Conservation (phyloP, 2,888 invertebrate genomes). For the Uropetala carovei region DNA sequence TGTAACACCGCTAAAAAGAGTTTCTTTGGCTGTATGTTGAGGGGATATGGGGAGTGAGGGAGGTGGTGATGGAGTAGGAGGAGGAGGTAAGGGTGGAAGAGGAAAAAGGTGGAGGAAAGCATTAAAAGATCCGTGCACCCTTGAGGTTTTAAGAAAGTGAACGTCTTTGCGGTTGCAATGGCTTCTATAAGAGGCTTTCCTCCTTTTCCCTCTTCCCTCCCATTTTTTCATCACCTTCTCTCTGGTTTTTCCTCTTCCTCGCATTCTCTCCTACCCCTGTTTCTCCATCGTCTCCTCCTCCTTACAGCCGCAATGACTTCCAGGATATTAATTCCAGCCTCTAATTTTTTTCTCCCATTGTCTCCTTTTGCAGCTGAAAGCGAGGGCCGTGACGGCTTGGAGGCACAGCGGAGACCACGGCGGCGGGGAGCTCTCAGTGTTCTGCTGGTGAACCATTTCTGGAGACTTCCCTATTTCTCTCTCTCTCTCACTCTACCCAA, state of each 20-base stretch:
- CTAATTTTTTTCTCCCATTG: slow-evolving; percentile 66
- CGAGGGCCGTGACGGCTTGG: slow-evolving; percentile 86
- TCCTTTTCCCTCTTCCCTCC: not conserved
- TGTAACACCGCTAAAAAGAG: slow-evolving; percentile 15
- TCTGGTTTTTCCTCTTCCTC: not conserved
- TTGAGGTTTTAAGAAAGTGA: slow-evolving; percentile 50
- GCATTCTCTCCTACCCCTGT: not conserved
- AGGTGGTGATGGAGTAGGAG: not conserved
- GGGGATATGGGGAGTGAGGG: not conserved
- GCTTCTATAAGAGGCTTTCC: not conserved
- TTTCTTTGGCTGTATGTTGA: slow-evolving; percentile 31
- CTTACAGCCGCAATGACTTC: not conserved
- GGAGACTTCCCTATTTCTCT: slow-evolving; percentile 35
- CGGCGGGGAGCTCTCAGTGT: slow-evolving; percentile 86
- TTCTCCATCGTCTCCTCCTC: not conserved
- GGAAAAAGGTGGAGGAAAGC: not conserved
- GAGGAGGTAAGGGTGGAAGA: not conserved
- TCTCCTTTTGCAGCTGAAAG: slow-evolving; percentile 82
- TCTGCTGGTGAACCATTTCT: slow-evolving; percentile 83
- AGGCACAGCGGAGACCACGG: slow-evolving; percentile 83
- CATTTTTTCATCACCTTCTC: not conserved
- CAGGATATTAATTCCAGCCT: slow-evolving; percentile 56
- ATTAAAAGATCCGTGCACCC: slow-evolving; percentile 17
- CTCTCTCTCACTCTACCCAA: slow-evolving; percentile 27
- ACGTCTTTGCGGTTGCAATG: slow-evolving; percentile 26